Base-by-base conservation (phyloP, 2,797 vertebrate species). In the Diplodus sargus region DNA sequence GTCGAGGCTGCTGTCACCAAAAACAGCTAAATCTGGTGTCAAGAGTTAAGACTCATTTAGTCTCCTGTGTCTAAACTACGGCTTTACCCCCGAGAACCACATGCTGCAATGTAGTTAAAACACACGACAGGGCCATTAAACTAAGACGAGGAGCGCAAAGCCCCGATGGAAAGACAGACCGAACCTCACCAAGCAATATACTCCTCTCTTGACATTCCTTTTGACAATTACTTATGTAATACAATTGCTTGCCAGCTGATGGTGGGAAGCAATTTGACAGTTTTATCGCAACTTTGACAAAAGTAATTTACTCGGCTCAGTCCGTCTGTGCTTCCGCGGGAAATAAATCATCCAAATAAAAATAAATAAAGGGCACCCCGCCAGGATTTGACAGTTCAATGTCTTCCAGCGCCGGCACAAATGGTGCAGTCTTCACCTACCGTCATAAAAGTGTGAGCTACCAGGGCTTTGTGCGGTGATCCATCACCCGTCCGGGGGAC, bases 211-310 rank as follows among this genome's bases (percentile, higher is more conserved):
- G 91, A 88, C 90, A 83, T 89, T 79, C 83, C 79, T 84, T 92
- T 87, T 91, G 87, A 93, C 93, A 89, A 90, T 92, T 90, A 93
- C 91, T 93, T 92, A 89, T 89, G 90, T 91, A 89, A 91, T 76
- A 86, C 88, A 89, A 90, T 90, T 85, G 86, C 91, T 89, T 87
- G 89, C 92, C 92, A 93, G 88, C 90, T 92, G 91, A 88, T 89
- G 89, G 89, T 83, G 83, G 82, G 81, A 89, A 89, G 88, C 88
- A 73, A 84, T 80, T 75, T 91, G 94, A 94, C 92, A 93, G 90
- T 88, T 94, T 93, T 93, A 94, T 94, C 91, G 90, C 90, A 91
- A 91, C 84, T 89, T 92, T 91, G 86, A 94, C 92, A 90, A 92
- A 94, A 94, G 93, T 90, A 92, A 94, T 94, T 94, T 93, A 93